Conservation (phyloP, 2,113 vertebrate species). For the Dicaeum eximium region DNA sequence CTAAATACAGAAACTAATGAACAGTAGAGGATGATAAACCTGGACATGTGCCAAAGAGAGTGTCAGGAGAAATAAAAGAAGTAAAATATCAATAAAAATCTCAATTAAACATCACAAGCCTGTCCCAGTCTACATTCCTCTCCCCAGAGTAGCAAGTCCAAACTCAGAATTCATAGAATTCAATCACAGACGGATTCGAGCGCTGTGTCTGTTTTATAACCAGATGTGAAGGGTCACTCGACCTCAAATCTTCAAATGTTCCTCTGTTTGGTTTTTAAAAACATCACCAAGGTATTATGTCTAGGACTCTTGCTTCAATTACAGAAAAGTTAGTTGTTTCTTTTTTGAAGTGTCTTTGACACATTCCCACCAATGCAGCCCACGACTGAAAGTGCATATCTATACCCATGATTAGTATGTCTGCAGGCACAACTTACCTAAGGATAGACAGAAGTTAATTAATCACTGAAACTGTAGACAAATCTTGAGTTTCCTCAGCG, state of each 20-base stretch:
- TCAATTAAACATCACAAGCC: background rate
- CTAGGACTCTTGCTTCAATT: background rate
- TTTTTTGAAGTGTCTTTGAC: background rate
- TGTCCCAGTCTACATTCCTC: background rate
- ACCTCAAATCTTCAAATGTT: background rate
- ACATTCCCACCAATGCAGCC: background rate
- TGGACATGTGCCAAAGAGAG: background rate
- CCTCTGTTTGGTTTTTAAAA: background rate
- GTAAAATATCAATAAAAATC: background rate
- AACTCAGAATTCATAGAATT: background rate
- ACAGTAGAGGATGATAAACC: background rate
- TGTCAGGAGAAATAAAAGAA: background rate
- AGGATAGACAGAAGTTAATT: constrained; percentile 38
- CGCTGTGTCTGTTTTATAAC: background rate
- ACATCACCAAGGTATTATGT: background rate
- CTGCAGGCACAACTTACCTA: background rate
- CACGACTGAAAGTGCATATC: background rate
- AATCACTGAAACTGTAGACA: constrained; percentile 44
- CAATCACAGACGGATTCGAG: background rate
- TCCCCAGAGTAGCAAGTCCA: background rate
- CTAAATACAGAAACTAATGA: background rate
- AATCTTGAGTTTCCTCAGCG: constrained; percentile 5
- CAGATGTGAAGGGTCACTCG: background rate
- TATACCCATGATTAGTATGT: background rate
- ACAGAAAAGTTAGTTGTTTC: background rate